Evolutionary conservation across 2,113 vertebrate species (phyloP).

Genomic region (Boulengeromyrus knoepffleri): DNA sequence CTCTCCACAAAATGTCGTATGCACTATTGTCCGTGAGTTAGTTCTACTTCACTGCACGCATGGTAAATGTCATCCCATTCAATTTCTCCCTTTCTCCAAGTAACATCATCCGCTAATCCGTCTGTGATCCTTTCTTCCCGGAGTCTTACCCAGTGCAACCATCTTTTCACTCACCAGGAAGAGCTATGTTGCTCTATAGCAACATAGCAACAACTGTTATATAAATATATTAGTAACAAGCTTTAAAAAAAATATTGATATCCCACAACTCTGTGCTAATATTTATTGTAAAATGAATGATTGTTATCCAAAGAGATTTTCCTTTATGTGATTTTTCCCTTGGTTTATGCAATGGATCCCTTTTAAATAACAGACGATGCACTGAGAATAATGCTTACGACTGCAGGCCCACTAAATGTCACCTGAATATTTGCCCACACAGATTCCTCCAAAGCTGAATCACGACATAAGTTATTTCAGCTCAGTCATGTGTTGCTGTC

Average conservation of each 20-base stretch:
- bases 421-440: constrained; percentile 14
- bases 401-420: constrained; percentile 15
- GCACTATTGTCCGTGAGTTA: background rate
- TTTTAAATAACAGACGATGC: background rate
- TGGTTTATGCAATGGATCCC: background rate
- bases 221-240: background rate
- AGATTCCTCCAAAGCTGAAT: constrained; percentile 16
- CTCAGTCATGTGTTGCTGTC: background rate
- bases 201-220: background rate
- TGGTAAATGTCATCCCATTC: constrained; percentile 8
- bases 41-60: constrained; percentile 3
- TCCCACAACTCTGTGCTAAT: background rate
- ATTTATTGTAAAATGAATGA: background rate
- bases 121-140: background rate
- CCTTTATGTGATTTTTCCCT: background rate
- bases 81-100: background rate
- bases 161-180: background rate
- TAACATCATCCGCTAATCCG: constrained; percentile 10
- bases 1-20: background rate
- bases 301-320: background rate
- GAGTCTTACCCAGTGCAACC: background rate
- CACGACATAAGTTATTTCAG: constrained; percentile 14
- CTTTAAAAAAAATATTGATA: background rate
- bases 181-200: background rate
- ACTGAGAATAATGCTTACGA: background rate